Percentiles rank a stretch among this genome's conserved stretches.
phyloP scores from a whole-genome alignment of 53 echinoderm and acorn worm species.

The Paelopatides confundens region DNA sequence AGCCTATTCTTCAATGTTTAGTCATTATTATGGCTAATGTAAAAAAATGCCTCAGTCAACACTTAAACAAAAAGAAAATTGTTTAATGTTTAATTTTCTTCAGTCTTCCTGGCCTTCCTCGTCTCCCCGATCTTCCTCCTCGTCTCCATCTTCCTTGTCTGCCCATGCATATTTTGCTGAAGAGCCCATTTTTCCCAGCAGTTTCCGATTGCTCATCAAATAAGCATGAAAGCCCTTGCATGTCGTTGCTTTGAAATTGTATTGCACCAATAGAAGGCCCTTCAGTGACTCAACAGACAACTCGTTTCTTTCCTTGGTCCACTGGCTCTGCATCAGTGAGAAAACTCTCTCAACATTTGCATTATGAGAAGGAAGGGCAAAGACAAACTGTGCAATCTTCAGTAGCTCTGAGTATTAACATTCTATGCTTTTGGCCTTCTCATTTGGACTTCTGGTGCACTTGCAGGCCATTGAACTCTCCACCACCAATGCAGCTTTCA shows the following conservation, averaged over 20 bases:
- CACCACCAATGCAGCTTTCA: neutral
- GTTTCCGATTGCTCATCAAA: neutral
- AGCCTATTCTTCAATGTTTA: too few relatives aligned
- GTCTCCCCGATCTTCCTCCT: too few relatives aligned
- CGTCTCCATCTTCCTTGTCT: too few relatives aligned
- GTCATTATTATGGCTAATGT: too few relatives aligned
- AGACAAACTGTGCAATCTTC: constrained; percentile 20
- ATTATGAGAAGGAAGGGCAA: neutral
- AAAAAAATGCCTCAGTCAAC: too few relatives aligned
- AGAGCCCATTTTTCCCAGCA: neutral
- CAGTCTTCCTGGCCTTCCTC: too few relatives aligned
- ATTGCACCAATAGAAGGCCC: neutral
- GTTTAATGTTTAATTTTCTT: too few relatives aligned
- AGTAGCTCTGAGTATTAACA: neutral
- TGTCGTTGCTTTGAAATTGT: neutral
- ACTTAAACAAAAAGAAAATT: too few relatives aligned
- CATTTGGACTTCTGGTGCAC: constrained; percentile 2
- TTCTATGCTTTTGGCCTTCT: neutral
- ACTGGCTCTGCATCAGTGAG: neutral
- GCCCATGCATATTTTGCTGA: neutral
- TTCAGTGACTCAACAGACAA: neutral
- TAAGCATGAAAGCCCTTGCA: neutral
- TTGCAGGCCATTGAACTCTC: neutral
- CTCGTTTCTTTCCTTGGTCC: neutral
- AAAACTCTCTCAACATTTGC: constrained; percentile 11